Evolutionary conservation across 2,888 invertebrate genomes (phyloP), one percentile per base, ranked within the genome.

Genomic region (Drosophila formosana): DNA sequence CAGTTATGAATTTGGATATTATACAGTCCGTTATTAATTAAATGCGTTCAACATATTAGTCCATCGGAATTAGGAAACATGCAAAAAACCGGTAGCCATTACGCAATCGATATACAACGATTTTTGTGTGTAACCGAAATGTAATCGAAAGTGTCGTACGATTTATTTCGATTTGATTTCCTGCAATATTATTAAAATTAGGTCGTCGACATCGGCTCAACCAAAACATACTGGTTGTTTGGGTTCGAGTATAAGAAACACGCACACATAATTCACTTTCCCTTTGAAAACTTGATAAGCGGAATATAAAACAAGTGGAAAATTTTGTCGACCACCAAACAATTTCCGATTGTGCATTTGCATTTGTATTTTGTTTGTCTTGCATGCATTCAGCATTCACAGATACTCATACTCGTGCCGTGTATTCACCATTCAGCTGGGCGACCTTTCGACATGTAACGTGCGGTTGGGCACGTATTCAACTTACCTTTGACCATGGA

Each of bases 401-500:
- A 34, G 64, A 71, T 68, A 71, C 78, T 74, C n/a, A n/a, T n/a
- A n/a, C n/a, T n/a, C n/a, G n/a, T n/a, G n/a, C n/a, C 77, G 70
- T 55, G 65, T 52, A 5, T 37, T 37, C 37, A 37, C n/a, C 13
- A 62, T 39, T 37, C 37, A 37, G 37, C 37, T 37, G 37, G 37
- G 11, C 2, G 37, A 37, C 37, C 37, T 37, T 37, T 37, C n/a
- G 37, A 37, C 37, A n/a, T n/a, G 37, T 37, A 37, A n/a, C 37
- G 37, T 37, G 72, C 66, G 51, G 26, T 41, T 43, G 46, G 26
- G 75, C 82, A 82, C 85, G 75, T 78, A 80, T 55, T 66, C 55
- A 64, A 85, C 88, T 93, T 94, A 95, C 96, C 95, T 94, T 95
- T 94, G 34, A 94, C 91, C 80, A 96, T 91, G 82, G 95, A 94